Percentiles rank a stretch among this genome's conserved stretches.
phyloP scores from a whole-genome alignment of 2,113 vertebrate species.

The Cettia cetti region DNA sequence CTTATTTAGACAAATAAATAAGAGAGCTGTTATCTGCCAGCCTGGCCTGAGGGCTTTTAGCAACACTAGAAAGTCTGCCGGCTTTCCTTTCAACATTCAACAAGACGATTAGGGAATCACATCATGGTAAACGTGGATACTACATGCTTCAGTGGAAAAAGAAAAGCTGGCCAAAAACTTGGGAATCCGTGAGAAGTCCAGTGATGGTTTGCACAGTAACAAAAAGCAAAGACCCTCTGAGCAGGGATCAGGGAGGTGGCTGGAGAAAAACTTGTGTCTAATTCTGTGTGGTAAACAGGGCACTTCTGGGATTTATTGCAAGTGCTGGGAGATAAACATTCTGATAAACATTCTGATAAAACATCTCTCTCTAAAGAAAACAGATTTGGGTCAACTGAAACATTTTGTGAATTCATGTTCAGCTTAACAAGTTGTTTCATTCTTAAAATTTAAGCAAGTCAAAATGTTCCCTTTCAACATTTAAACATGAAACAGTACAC shows the following conservation, averaged over 20 bases:
- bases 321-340: not conserved
- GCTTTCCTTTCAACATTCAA: conserved; percentile 52
- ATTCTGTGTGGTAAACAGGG: not conserved
- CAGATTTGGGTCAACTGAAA: conserved; percentile 52
- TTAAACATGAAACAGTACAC: conserved; percentile 4
- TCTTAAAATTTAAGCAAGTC: conserved; percentile 33
- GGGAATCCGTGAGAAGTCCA: not conserved
- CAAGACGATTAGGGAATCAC: conserved; percentile 32
- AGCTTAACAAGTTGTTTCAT: conserved; percentile 26
- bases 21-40: conserved; percentile 62
- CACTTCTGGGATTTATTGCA: not conserved
- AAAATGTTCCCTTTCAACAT: conserved; percentile 28
- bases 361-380: not conserved
- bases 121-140: not conserved
- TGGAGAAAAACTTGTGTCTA: not conserved
- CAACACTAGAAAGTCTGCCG: conserved; percentile 53
- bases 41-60: conserved; percentile 62
- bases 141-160: not conserved
- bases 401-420: conserved; percentile 26
- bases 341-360: not conserved
- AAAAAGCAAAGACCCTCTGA: not conserved
- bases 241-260: not conserved
- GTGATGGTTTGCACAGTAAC: not conserved
- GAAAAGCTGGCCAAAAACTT: not conserved
- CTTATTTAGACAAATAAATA: conserved; percentile 73